Conservation (phyloP, 2,797 vertebrate genomes). For the Tinamus major region DNA sequence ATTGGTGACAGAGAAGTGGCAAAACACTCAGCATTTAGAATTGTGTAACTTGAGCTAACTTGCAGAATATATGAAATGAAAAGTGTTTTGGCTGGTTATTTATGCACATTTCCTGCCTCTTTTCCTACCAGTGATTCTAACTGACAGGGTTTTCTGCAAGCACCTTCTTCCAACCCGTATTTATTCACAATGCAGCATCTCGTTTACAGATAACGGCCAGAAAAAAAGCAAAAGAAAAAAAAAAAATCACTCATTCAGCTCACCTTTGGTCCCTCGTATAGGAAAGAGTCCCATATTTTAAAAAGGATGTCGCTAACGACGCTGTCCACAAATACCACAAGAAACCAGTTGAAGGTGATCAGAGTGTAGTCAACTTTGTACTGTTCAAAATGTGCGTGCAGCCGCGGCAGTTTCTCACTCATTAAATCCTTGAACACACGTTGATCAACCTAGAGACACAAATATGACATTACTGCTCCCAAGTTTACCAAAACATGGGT, state of each 20-base stretch:
- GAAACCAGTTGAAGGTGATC: slow-evolving; percentile 99
- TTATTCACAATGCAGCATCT: background rate
- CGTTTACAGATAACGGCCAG: background rate
- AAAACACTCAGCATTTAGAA: background rate
- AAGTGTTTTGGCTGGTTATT: background rate
- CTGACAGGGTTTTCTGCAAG: background rate
- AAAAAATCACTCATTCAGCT: background rate
- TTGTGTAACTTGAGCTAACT: background rate
- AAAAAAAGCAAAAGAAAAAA: background rate
- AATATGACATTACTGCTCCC: background rate
- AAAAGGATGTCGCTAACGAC: slow-evolving; percentile 96
- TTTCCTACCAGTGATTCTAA: background rate
- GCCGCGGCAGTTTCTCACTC: slow-evolving; percentile 93
- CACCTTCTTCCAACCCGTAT: background rate
- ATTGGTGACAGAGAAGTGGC: background rate
- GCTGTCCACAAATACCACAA: slow-evolving; percentile 97
- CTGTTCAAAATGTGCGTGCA: slow-evolving; percentile 93
- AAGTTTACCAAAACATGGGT: fast-evolving
- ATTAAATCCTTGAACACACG: slow-evolving; percentile 96
- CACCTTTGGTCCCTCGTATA: slow-evolving; percentile 98
- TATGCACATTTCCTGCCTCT: background rate
- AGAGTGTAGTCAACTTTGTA: slow-evolving; percentile 95
- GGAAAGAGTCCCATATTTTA: slow-evolving; percentile 97
- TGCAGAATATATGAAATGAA: background rate
- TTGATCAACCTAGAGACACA: slow-evolving; percentile 90